A percentile compares a stretch with the other conserved stretches of the same genome.
Evolutionary conservation across 2,797 vertebrate genomes (phyloP).

Genomic region (Parauchenoglanis punctatus): DNA sequence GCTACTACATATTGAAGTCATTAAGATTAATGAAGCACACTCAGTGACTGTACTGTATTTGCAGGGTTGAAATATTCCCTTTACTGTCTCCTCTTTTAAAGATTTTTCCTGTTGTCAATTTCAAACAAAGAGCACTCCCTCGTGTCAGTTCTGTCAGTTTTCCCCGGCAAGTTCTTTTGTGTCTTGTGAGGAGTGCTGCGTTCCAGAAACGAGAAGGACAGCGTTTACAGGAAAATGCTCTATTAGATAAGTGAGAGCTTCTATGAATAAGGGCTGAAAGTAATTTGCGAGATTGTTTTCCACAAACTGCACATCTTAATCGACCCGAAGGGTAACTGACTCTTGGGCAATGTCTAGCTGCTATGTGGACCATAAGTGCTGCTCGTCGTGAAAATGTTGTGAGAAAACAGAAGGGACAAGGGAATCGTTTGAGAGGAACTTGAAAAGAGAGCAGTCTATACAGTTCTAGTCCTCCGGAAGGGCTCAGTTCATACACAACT

Average conservation of each 20-base stretch:
- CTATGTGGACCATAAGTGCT: slow-evolving; percentile 79
- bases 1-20: slow-evolving; percentile 47
- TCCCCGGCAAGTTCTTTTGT: slow-evolving; percentile 78
- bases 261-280: slow-evolving; percentile 79
- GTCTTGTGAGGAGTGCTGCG: slow-evolving; percentile 75
- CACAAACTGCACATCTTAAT: slow-evolving; percentile 77
- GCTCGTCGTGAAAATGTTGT: slow-evolving; percentile 79
- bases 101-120: slow-evolving; percentile 69
- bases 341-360: slow-evolving; percentile 78
- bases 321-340: slow-evolving; percentile 72
- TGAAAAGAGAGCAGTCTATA: slow-evolving; percentile 77
- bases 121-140: slow-evolving; percentile 70
- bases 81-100: slow-evolving; percentile 70
- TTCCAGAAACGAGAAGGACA: slow-evolving; percentile 82
- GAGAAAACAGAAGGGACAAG: slow-evolving; percentile 79
- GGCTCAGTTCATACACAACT: slow-evolving; percentile 77
- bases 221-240: slow-evolving; percentile 79
- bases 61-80: slow-evolving; percentile 68
- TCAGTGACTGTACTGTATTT: slow-evolving; percentile 77
- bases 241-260: slow-evolving; percentile 76
- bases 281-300: slow-evolving; percentile 78
- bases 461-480: slow-evolving; percentile 73
- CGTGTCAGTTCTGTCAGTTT: slow-evolving; percentile 72
- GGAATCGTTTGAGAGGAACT: slow-evolving; percentile 78
- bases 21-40: slow-evolving; percentile 50